A percentile compares a stretch with the other conserved stretches of the same genome.
Evolutionary conservation across 2,888 invertebrate species (phyloP).

Genomic region (Chrysolina oricalcia): DNA sequence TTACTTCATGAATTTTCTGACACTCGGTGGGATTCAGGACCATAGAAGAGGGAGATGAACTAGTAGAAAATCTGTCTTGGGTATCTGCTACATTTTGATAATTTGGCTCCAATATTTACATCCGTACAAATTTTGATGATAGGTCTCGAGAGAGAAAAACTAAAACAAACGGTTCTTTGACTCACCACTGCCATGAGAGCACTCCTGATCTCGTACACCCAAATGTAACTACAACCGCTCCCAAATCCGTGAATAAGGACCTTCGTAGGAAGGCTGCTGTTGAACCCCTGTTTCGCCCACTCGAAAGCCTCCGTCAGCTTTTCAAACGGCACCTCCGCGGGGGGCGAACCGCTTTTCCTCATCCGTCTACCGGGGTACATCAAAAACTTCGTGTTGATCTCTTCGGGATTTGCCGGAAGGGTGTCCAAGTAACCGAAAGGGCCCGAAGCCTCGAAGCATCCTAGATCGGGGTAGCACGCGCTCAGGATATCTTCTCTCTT

Average conservation of each 20-base stretch:
- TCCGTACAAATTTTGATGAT: no score
- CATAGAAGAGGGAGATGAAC: no score
- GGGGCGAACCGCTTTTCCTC: conserved; percentile 72
- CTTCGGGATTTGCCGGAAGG: conserved; percentile 88
- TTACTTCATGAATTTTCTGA: no score
- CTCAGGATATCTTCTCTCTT: conserved; percentile 84
- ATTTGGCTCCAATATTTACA: no score
- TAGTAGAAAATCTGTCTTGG: no score
- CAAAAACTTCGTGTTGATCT: conserved; percentile 88
- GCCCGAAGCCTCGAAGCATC: conserved; percentile 91
- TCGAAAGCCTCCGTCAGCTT: conserved; percentile 82
- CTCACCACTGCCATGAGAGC: conserved; percentile 91
- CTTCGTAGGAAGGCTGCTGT: conserved; percentile 80
- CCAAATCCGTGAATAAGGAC: conserved; percentile 96
- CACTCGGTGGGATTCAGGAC: no score
- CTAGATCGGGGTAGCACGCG: conserved; percentile 91
- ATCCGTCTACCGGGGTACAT: conserved; percentile 80
- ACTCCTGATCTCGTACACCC: conserved; percentile 95
- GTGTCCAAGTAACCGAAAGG: conserved; percentile 93
- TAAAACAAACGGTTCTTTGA: no score
- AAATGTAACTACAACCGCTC: conserved; percentile 91
- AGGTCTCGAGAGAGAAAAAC: no score
- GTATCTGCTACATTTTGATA: no score
- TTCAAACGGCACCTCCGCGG: conserved; percentile 82
- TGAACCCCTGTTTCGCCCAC: conserved; percentile 79